A percentile compares a stretch with the other conserved stretches of the same genome.
These are phyloP conservation scores for Eupithecia vulgata DNA, from an alignment of 2,888 invertebrate species.

Conservation along the genomic window DNA sequence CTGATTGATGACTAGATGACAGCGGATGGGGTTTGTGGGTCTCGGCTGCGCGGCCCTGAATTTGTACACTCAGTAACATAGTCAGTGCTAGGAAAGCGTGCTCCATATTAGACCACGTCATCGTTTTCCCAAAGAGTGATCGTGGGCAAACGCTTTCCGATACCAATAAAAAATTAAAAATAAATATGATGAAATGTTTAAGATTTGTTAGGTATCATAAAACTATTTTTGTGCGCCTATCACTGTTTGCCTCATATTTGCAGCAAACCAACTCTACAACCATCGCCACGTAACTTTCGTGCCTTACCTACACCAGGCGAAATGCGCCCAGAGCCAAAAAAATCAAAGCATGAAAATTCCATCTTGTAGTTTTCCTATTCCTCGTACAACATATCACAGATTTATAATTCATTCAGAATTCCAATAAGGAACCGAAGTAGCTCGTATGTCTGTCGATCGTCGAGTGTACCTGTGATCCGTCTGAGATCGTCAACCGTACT, in stretches of 20 bases:
- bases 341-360: too few relatives aligned
- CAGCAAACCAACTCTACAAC: background rate
- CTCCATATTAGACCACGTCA: too few relatives aligned
- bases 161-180: too few relatives aligned
- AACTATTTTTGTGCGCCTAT: background rate
- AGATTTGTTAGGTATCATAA: background rate
- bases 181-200: background rate
- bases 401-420: background rate
- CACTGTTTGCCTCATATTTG: background rate
- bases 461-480: constrained; percentile 22
- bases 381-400: background rate
- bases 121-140: too few relatives aligned
- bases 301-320: background rate
- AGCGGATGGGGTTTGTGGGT: constrained; percentile 24
- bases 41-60: constrained; percentile 1
- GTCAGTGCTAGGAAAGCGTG: too few relatives aligned
- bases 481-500: constrained; percentile 22
- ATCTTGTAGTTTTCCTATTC: background rate
- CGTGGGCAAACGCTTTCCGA: too few relatives aligned
- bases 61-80: background rate
- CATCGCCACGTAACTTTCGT: background rate
- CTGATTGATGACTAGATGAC: constrained; percentile 41
- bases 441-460: background rate
- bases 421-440: background rate
- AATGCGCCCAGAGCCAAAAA: background rate